Evolutionary conservation across 2,888 invertebrate genomes (phyloP), one percentile per base, ranked within the genome.

Genomic region (Eupeodes luniger): DNA sequence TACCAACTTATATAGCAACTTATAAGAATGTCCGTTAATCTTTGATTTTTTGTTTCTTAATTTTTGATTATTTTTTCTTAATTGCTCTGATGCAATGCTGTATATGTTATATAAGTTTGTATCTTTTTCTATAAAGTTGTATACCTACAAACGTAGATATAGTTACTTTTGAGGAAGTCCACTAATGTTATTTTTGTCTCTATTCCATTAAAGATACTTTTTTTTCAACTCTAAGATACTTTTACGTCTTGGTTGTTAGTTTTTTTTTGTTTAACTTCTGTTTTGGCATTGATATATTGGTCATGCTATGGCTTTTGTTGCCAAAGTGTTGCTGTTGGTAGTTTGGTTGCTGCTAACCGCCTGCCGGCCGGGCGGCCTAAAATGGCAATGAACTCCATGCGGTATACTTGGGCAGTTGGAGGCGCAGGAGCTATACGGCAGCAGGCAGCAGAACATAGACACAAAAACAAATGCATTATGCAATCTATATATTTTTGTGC

Each of bases 251-350:
- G 12, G 47, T 40, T 36, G 27, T 27, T 27, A 27, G 27, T 27
- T 64, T 34, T 49, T 57, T 44, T 64, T 57, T 80, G 53, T 67
- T 72, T 47, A 62, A 67, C 80, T 81, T 81, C 62, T 77, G 81
- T 74, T 59, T 72, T 88, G 85, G 85, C 88, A 88, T 88, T 88
- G 88, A 88, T 88, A 88, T 85, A 88, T 88, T 88, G 88, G 88
- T 85, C 85, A 88, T 88, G 88, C 51, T 88, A 51, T 88, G 78
- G 77, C 74, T 81, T 88, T 88, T 81, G 81, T 78, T 88, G 72
- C 77, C 53, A 72, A 72, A 83, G 75, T 83, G 84, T 77, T 66
- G 84, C 69, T 83, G 84, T 77, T 66, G 84, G 77, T 75, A 62
- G 47, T 34, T 49, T 16, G 49, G 74, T 51, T 59, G 75, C 59